Conservation (phyloP, 92 coral and sea anemone species). For the Parazoanthus swiftii region DNA sequence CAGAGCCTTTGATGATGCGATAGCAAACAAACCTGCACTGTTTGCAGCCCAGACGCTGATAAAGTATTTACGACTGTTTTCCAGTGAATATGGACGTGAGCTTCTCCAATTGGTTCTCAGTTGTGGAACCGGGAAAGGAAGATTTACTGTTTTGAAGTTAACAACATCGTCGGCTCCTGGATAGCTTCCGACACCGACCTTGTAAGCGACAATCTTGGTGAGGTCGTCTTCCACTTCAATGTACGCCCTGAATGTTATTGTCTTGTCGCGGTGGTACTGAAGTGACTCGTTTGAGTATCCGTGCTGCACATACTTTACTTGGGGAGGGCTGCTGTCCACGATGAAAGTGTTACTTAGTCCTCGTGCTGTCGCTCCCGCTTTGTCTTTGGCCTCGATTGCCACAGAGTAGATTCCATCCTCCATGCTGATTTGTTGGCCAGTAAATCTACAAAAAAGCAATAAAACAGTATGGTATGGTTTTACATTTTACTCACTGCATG, state of each 20-base stretch:
- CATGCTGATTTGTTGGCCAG: conserved; percentile 79
- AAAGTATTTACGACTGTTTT: conserved; percentile 77
- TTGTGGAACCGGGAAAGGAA: conserved; percentile 51
- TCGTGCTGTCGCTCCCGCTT: conserved; percentile 74
- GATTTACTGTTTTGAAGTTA: conserved; percentile 40
- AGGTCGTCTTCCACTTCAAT: conserved; percentile 82
- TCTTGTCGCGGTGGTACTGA: conserved; percentile 36
- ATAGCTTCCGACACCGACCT: conserved; percentile 86
- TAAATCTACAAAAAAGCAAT: conserved; percentile 36
- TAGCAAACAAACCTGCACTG: conserved; percentile 75
- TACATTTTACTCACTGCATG: too few relatives aligned
- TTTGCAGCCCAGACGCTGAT: conserved; percentile 76
- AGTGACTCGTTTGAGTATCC: conserved; percentile 60
- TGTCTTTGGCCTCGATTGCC: conserved; percentile 83
- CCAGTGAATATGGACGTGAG: conserved; percentile 39
- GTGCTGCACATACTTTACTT: conserved; percentile 68
- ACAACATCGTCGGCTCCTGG: conserved; percentile 88
- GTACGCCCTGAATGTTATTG: conserved; percentile 61
- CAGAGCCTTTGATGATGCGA: conserved; percentile 74
- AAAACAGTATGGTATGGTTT: background rate
- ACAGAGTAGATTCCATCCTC: conserved; percentile 87
- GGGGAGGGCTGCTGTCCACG: conserved; percentile 88
- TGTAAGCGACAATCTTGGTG: conserved; percentile 71
- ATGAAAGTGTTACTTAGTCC: conserved; percentile 83
- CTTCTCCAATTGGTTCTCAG: conserved; percentile 86